Base-by-base conservation (phyloP, 1,140 invertebrate genomes). In the Acromyrmex charruanus region DNA sequence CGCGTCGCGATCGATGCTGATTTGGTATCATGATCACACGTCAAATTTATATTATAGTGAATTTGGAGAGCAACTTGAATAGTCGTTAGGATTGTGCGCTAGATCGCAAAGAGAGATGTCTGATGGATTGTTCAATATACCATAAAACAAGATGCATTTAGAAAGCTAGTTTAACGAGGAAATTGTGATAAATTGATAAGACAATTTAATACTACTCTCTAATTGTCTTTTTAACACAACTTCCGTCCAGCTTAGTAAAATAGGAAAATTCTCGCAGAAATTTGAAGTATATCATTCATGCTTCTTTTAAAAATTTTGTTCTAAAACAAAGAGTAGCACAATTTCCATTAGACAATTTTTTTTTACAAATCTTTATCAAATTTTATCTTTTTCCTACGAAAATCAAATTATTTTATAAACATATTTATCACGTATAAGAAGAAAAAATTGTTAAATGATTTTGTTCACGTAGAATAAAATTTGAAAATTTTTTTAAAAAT, bases 11-110 rank as follows among this genome's bases (percentile, higher is more conserved):
- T 88, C 81, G 53, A 66, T 18, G 39, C 66, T 44, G 39, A 69
- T 51, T n/a, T 63, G 18, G 39, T 49, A 35, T 75, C 21, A 10
- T 16, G 71, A 77, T 85, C 88, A 55, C 59, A 39, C 53, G 35
- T 74, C 59, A 61, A 85, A 87, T 14, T 68, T n/a, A 31, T 85
- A 90, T 90, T 90, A 90, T 75, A 75, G 66, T 72, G 66, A 63
- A 5, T 49, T 66, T 21, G 49, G 31, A 79, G 31, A 49, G 25
- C 49, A 35, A 74, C 6, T 18, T 39, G 68, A 25, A 28, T 28
- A 77, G 21, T 59, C 39, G 39, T 12, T 25, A 14, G 16, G 39
- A 84, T 75, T 51, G 55, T 75, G 28, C 39, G 18, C 1, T 49
- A 35, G 39, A 51, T 75, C 25, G 58, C 59, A 6, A 75, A 63